phyloP scores from a whole-genome alignment of 2,888 invertebrate genomes.

The Pediacus dermestoides region DNA sequence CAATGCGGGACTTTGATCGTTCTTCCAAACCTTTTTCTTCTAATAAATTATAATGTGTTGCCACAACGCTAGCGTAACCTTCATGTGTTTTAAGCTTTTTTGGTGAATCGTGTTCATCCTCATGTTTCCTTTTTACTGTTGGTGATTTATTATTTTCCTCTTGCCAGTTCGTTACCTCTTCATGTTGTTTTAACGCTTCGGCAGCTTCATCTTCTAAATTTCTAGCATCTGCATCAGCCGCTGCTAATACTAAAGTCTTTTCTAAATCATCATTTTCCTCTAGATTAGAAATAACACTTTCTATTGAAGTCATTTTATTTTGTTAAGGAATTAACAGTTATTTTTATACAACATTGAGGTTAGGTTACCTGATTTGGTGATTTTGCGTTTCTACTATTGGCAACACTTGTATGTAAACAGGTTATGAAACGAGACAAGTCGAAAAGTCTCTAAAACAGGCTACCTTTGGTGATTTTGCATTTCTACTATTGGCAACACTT shows the following conservation, averaged over 20 bases:
- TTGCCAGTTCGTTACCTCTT: slow-evolving; percentile 17
- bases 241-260: slow-evolving; percentile 43
- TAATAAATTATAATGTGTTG: slow-evolving; percentile 89
- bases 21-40: slow-evolving; percentile 77
- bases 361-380: too few species aligned
- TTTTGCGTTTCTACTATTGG: too few species aligned
- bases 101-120: slow-evolving; percentile 6
- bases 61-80: slow-evolving; percentile 66
- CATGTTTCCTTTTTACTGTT: slow-evolving; percentile 15
- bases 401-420: too few species aligned
- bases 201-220: slow-evolving; percentile 30
- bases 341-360: too few species aligned
- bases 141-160: not conserved
- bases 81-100: slow-evolving; percentile 14
- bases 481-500: too few species aligned
- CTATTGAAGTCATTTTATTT: too few species aligned
- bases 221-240: slow-evolving; percentile 45
- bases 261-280: slow-evolving; percentile 46
- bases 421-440: too few species aligned
- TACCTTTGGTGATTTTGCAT: too few species aligned
- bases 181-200: slow-evolving; percentile 17
- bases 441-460: too few species aligned
- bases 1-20: slow-evolving; percentile 85
- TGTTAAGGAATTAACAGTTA: too few species aligned
- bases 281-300: too few species aligned